A percentile compares a stretch with the other conserved stretches of the same genome.
Evolutionary conservation across 2,888 invertebrate genomes (phyloP).

Genomic region (Venusia cambrica): DNA sequence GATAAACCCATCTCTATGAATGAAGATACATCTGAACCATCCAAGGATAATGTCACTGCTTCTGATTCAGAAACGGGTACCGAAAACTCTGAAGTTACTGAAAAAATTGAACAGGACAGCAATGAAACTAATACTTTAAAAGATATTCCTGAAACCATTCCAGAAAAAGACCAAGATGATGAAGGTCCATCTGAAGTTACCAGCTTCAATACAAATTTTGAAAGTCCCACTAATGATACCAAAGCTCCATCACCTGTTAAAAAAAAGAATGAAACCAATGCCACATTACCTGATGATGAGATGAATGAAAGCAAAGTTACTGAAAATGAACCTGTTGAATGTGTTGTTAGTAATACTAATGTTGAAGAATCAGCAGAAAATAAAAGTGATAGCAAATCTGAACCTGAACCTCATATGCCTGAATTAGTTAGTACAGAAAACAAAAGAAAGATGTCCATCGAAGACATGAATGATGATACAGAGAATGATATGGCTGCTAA

Average conservation of each 20-base stretch:
- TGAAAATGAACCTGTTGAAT: slow-evolving; percentile 5
- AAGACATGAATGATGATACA: slow-evolving; percentile 37
- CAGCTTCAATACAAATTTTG: too few species aligned
- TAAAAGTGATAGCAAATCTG: slow-evolving; percentile 11
- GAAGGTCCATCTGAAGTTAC: slow-evolving; percentile 4
- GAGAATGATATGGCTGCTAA: slow-evolving; percentile 40
- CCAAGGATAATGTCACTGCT: too few species aligned
- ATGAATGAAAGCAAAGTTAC: slow-evolving; percentile 25
- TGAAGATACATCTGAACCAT: too few species aligned
- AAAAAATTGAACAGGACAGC: background rate
- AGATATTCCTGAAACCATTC: slow-evolving; percentile 1
- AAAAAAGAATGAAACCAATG: slow-evolving; percentile 21
- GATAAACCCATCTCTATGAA: too few species aligned
- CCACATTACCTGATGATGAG: slow-evolving; percentile 19
- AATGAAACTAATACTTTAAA: slow-evolving; percentile 4
- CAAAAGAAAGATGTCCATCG: slow-evolving; percentile 57
- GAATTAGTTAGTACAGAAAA: slow-evolving; percentile 24
- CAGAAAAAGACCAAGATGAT: slow-evolving; percentile 1
- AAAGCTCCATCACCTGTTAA: slow-evolving; percentile 17
- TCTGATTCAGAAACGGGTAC: too few species aligned
- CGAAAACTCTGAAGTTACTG: slow-evolving; percentile 3
- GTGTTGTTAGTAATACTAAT: slow-evolving; percentile 1
- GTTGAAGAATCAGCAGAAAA: slow-evolving; percentile 9
- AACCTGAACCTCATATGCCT: slow-evolving; percentile 12
- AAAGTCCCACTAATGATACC: slow-evolving; percentile 18